A percentile compares a stretch with the other conserved stretches of the same genome.
Conservation (phyloP, 1,140 invertebrate species). For the Delia radicum region DNA sequence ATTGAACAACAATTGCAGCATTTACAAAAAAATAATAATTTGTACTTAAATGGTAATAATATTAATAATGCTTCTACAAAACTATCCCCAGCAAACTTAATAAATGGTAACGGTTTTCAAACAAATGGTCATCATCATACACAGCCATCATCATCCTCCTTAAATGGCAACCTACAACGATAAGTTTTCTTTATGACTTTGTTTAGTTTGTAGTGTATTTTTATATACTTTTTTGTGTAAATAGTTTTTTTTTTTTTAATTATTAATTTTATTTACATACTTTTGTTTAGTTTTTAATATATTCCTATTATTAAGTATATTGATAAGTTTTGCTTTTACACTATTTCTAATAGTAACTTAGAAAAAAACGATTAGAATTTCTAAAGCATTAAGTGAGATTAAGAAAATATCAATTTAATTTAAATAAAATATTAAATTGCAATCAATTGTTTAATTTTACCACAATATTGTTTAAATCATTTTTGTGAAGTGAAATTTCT, state of each 20-base stretch:
- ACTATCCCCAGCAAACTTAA: not conserved
- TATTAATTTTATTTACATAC: not conserved
- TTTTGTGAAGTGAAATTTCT: too few relatives aligned
- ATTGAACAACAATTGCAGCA: conserved; percentile 43
- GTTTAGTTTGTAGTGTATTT: not conserved
- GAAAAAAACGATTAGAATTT: too few relatives aligned
- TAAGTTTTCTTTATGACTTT: not conserved
- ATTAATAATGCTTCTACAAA: not conserved
- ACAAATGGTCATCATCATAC: not conserved
- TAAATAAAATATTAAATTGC: too few relatives aligned
- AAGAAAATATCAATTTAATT: too few relatives aligned
- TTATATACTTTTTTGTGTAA: conserved; percentile 12
- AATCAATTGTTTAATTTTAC: too few relatives aligned
- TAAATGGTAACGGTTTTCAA: not conserved
- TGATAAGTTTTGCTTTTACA: not conserved
- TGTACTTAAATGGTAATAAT: conserved; percentile 37
- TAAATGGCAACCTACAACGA: conserved; percentile 9
- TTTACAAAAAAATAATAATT: conserved; percentile 38
- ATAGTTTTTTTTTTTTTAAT: not conserved
- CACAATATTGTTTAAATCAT: too few relatives aligned
- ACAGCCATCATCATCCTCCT: not conserved
- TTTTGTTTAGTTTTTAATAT: not conserved
- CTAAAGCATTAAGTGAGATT: too few relatives aligned
- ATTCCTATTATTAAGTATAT: not conserved
- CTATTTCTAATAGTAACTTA: too few relatives aligned